These are phyloP conservation scores for Drosophila parvula DNA, from an alignment of 1,140 invertebrate species.

Conservation along the genomic window DNA sequence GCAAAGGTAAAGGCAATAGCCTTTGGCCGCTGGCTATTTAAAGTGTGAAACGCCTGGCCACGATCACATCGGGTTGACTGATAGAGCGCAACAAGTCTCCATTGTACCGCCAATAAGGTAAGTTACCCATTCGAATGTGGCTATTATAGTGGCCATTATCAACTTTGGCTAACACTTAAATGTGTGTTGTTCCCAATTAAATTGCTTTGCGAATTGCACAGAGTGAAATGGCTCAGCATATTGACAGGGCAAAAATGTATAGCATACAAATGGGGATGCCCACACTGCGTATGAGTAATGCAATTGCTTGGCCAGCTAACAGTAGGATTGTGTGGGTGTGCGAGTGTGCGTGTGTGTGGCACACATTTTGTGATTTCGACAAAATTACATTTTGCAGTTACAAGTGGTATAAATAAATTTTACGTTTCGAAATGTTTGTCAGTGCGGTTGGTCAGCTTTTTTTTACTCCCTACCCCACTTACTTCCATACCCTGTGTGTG, in stretches of 20 bases:
- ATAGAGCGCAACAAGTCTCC: slow-evolving; percentile 10
- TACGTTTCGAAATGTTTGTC: slow-evolving; percentile 51
- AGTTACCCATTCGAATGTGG: slow-evolving; percentile 25
- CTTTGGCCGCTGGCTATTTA: slow-evolving; percentile 31
- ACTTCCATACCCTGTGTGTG: not conserved
- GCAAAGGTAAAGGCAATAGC: not conserved
- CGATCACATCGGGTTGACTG: slow-evolving; percentile 6
- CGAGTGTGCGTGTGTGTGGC: not conserved
- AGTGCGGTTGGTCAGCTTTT: slow-evolving; percentile 12
- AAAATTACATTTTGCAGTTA: slow-evolving; percentile 66
- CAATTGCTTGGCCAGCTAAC: slow-evolving; percentile 22
- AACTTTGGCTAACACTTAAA: not conserved
- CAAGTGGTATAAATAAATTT: slow-evolving; percentile 62
- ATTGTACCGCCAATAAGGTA: not conserved
- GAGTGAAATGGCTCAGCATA: slow-evolving; percentile 39
- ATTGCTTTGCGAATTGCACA: slow-evolving; percentile 45
- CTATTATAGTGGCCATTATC: slow-evolving; percentile 54
- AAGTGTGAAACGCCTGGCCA: slow-evolving; percentile 10
- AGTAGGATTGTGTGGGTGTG: not conserved
- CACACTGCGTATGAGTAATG: slow-evolving; percentile 57
- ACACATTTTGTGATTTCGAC: slow-evolving; percentile 49
- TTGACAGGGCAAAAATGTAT: slow-evolving; percentile 58
- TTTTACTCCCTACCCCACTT: not conserved
- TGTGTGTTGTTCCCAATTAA: slow-evolving; percentile 47
- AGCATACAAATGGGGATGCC: slow-evolving; percentile 15